Evolutionary conservation across 2,888 invertebrate species (phyloP), one percentile per base, ranked within the genome.

Genomic region (Limnephilus auricula): DNA sequence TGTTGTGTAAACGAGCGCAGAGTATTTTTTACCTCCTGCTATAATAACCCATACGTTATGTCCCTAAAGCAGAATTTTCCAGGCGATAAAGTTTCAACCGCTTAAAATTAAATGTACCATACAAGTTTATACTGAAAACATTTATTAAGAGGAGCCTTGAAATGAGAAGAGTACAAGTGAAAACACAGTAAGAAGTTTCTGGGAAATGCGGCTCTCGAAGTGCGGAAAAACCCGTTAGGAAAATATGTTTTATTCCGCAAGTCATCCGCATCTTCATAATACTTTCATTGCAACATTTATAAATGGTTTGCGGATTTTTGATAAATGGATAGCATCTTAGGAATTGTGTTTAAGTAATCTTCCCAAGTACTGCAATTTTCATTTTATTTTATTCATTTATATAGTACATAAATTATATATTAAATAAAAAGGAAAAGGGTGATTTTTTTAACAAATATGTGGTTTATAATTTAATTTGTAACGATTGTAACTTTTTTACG

Each of bases 91-190:
- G 83, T 80, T 89, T 91, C 90, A 88, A 89, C 91, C 91, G 91
- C 89, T 91, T 90, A 90, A 91, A 91, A 91, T 90, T 90, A 91
- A 91, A 91, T 89, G 91, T 91, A 37, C 89, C 89, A 89, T 85
- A 32, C 86, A 85, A 89, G 40, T 91, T 80, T 34, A 89, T 37
- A 89, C 50, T 79, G 50, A 85, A 79, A 85, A 89, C 45, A 80
- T 90, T 83, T 86, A 90, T 84, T 85, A 85, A 40, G 65, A 88
- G 32, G 78, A 78, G 40, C n/a, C 65, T 79, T 88, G 78, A 32
- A 88, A 88, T 31, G n/a, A 88, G 45, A 50, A 31, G 10, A 85
- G 45, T 79, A 80, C 84, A 65, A 65, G 65, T 65, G 65, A 65
- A 65, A 65, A 65, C 65, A n/a, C 65, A 65, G 65, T 65, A 25